A percentile compares a stretch with the other conserved stretches of the same genome.
Conservation (phyloP, 2,113 vertebrate genomes). For the Corythornis madagascariensis region DNA sequence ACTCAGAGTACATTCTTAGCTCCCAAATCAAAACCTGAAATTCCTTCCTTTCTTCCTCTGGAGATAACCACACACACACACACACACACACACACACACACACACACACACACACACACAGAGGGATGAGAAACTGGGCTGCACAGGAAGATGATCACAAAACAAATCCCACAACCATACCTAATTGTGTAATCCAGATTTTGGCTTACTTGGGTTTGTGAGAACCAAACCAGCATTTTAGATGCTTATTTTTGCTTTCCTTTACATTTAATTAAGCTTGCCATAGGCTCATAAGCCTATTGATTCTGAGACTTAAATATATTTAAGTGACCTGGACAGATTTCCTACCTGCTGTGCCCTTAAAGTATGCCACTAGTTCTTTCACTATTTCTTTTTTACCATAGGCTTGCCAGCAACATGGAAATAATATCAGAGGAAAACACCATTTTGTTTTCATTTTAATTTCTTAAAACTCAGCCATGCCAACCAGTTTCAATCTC, state of each 20-base stretch:
- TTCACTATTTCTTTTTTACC: not conserved
- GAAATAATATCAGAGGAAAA: not conserved
- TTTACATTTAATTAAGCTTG: slow-evolving; percentile 69
- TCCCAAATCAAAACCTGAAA: not conserved
- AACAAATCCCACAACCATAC: slow-evolving; percentile 59
- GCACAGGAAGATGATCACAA: not conserved
- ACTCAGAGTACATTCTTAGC: not conserved
- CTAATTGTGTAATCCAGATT: slow-evolving; percentile 64
- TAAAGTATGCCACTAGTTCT: not conserved
- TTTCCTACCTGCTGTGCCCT: not conserved
- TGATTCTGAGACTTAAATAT: slow-evolving; percentile 21
- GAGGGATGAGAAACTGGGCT: not conserved
- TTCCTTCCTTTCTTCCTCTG: not conserved
- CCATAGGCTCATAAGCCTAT: slow-evolving; percentile 46
- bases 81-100: not conserved
- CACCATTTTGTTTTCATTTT: not conserved
- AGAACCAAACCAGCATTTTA: slow-evolving; percentile 61
- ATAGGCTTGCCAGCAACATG: not conserved
- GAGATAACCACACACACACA: not conserved
- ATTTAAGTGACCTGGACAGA: not conserved
- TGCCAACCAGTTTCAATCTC: not conserved
- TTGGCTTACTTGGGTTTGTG: slow-evolving; percentile 62
- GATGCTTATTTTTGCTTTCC: slow-evolving; percentile 59
- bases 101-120: not conserved
- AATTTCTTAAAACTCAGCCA: not conserved